Percentiles rank a stretch among this genome's conserved stretches.
phyloP scores from a whole-genome alignment of 64 coral and sea anemone genomes.

The Montipora sp. region DNA sequence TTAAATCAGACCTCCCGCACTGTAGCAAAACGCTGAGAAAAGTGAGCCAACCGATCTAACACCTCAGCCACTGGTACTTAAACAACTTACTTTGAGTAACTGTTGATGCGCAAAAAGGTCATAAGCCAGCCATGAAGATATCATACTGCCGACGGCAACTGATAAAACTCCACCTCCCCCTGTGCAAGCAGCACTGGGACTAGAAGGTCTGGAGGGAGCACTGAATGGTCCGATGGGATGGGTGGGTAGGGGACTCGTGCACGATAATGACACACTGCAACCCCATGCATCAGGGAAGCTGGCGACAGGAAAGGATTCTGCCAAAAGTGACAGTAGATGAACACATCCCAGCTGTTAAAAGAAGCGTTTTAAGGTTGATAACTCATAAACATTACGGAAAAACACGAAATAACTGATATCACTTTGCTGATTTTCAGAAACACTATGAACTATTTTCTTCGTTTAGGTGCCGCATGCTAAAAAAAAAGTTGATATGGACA shows the following conservation, averaged over 20 bases:
- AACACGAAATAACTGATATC: too few species aligned
- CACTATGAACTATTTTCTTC: too few species aligned
- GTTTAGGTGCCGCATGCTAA: too few species aligned
- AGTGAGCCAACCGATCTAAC: too few species aligned
- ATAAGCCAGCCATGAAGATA: slow-evolving; percentile 89
- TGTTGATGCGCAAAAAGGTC: slow-evolving; percentile 92
- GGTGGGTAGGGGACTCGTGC: slow-evolving; percentile 76
- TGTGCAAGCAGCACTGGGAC: slow-evolving; percentile 74
- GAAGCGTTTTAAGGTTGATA: neutral
- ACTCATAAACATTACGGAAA: too few species aligned
- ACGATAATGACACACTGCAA: slow-evolving; percentile 69
- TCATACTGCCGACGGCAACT: slow-evolving; percentile 78
- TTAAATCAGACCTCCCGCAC: too few species aligned
- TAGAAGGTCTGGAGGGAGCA: slow-evolving; percentile 70
- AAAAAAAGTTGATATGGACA: too few species aligned
- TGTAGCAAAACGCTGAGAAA: too few species aligned
- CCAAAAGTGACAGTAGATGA: slow-evolving; percentile 66
- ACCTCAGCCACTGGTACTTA: too few species aligned
- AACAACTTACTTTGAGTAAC: slow-evolving; percentile 74
- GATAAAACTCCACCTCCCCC: slow-evolving; percentile 89
- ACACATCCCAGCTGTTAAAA: slow-evolving; percentile 80
- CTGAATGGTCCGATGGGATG: slow-evolving; percentile 22
- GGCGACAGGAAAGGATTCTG: slow-evolving; percentile 65
- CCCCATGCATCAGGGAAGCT: slow-evolving; percentile 77
- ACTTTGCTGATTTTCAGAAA: too few species aligned